phyloP scores from a whole-genome alignment of 1,140 invertebrate genomes.

The Orius insidiosus region DNA sequence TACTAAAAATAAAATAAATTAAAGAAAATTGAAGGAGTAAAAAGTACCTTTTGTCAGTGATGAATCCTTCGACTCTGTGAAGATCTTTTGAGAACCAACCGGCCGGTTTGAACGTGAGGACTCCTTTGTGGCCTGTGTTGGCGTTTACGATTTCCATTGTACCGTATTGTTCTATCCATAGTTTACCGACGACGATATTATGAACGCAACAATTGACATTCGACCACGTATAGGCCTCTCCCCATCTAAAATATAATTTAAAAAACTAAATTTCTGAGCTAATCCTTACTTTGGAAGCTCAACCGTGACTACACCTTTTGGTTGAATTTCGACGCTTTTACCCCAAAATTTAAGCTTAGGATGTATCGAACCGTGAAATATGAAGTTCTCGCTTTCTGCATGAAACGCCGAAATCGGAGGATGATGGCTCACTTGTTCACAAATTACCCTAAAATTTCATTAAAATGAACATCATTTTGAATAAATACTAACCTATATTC shows the following conservation, averaged over 20 bases:
- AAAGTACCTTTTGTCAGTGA: conserved; percentile 58
- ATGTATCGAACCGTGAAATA: conserved; percentile 81
- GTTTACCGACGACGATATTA: conserved; percentile 89
- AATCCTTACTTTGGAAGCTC: conserved; percentile 58
- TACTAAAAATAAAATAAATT: conserved; percentile 35
- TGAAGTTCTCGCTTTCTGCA: conserved; percentile 65
- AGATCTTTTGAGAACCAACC: conserved; percentile 78
- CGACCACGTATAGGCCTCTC: conserved; percentile 88
- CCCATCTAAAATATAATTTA: conserved; percentile 39
- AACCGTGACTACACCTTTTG: conserved; percentile 78
- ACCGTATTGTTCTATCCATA: conserved; percentile 96
- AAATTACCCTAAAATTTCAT: conserved; percentile 44
- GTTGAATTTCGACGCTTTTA: conserved; percentile 88
- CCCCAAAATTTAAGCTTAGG: conserved; percentile 94
- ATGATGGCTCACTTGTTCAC: conserved; percentile 94
- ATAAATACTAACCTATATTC: conserved; percentile 45
- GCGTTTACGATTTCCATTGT: conserved; percentile 76
- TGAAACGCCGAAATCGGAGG: conserved; percentile 92
- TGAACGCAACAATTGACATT: conserved; percentile 93
- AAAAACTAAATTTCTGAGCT: background rate
- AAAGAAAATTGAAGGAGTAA: background rate
- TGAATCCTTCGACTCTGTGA: conserved; percentile 80
- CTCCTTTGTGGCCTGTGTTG: conserved; percentile 50
- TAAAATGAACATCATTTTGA: background rate
- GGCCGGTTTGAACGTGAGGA: conserved; percentile 74